A percentile compares a stretch with the other conserved stretches of the same genome.
These are phyloP conservation scores for Bruchidius siliquastri DNA, from an alignment of 2,888 invertebrate genomes.

Conservation along the genomic window DNA sequence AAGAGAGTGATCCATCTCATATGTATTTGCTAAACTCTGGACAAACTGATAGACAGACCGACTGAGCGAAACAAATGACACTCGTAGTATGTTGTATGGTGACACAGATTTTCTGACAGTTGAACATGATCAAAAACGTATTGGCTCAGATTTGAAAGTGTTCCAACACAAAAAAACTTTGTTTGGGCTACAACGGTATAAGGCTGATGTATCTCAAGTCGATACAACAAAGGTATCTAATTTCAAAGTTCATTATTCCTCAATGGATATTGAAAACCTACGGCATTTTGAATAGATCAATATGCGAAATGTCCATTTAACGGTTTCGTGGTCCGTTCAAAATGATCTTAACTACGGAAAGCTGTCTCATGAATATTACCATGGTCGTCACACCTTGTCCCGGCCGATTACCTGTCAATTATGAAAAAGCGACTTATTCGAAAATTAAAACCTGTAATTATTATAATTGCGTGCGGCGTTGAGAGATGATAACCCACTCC, in stretches of 20 bases:
- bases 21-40: too few species aligned
- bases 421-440: background rate
- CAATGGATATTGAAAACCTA: background rate
- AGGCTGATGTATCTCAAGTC: too few species aligned
- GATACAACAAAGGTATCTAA: too few species aligned
- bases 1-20: too few species aligned
- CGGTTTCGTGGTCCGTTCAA: background rate
- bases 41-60: too few species aligned
- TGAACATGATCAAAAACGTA: too few species aligned
- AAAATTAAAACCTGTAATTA: background rate
- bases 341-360: background rate
- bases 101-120: too few species aligned
- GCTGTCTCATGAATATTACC: background rate
- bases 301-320: background rate
- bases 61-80: too few species aligned
- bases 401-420: background rate
- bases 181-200: too few species aligned
- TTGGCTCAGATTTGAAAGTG: too few species aligned
- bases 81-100: too few species aligned
- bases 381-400: background rate
- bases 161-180: too few species aligned
- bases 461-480: background rate
- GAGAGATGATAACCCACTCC: background rate
- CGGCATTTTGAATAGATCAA: background rate
- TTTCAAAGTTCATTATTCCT: background rate